Base-by-base conservation (phyloP, 2,113 vertebrate genomes). In the Melospiza melodia region DNA sequence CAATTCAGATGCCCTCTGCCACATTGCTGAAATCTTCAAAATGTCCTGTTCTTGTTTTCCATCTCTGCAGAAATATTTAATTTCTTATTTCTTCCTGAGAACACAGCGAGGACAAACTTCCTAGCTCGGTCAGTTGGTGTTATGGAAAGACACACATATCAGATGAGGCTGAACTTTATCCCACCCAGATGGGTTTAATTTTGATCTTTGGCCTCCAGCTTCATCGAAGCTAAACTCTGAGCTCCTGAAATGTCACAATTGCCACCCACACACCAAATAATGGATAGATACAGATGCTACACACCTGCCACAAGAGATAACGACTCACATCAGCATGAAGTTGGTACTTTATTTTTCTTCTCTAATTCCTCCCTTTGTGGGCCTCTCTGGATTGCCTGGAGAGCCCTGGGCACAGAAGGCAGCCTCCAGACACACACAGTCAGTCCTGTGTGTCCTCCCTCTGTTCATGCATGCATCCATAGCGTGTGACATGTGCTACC, bases 171-270 rank as follows among this genome's bases (percentile, higher is more conserved):
- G 68, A 90, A 63, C 44, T 49, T 93, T 72, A 88, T 78, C 69
- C 72, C 73, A 67, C 57, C 44, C 52, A 69, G 63, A 88, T 61
- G 68, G 88, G 48, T 73, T 43, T 85, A 63, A 75, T 83, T 93
- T 90, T 95, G 82, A 80, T 94, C 82, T 93, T 48, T 86, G 65
- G 86, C 68, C 39, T 94, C 48, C 69, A 92, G 52, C 44, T 89
- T 88, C 82, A 81, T 75, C 17, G 10, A 57, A 88, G 73, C 39
- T 89, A 84, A 89, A 88, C 65, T 79, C 63, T 71, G 79, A 86
- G 67, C 49, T 92, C 65, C 90, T 90, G 72, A 94, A 95, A 91
- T 90, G 83, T 93, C 90, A 88, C 67, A 46, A 57, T 37, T 94
- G 54, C 81, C 52, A 86, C 79, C 67, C 86, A 93, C 75, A 23